Evolutionary conservation across 2,888 invertebrate genomes (phyloP).

Genomic region (Zhuqinia jingwanae): DNA sequence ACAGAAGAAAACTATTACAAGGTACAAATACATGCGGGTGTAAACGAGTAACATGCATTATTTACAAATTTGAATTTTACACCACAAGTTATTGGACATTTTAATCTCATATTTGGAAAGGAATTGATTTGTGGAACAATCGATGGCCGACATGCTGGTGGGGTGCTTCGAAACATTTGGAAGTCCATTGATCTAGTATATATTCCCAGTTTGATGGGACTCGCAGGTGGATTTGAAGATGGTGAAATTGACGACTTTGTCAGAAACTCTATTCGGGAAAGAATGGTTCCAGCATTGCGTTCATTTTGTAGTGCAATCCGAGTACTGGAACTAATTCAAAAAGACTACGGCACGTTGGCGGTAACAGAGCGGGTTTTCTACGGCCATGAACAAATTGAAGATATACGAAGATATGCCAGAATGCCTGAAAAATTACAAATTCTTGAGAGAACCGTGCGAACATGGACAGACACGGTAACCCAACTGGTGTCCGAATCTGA

Average conservation of each 20-base stretch:
- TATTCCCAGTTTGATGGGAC: slow-evolving; percentile 86
- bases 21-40: no score
- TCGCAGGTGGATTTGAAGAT: slow-evolving; percentile 85
- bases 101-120: no score
- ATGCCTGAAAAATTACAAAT: slow-evolving; percentile 85
- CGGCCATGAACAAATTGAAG: slow-evolving; percentile 82
- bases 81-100: no score
- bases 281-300: slow-evolving; percentile 89
- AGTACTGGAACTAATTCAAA: slow-evolving; percentile 82
- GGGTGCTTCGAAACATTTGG: slow-evolving; percentile 91
- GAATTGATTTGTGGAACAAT: slow-evolving; percentile 88
- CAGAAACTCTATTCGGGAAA: slow-evolving; percentile 91
- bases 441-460: slow-evolving; percentile 88
- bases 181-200: slow-evolving; percentile 93
- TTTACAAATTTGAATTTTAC: no score
- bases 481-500: slow-evolving; percentile 93
- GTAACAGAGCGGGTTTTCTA: slow-evolving; percentile 76
- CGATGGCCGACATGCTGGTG: slow-evolving; percentile 88
- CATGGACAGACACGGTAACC: slow-evolving; percentile 84
- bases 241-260: slow-evolving; percentile 89
- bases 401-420: slow-evolving; percentile 86
- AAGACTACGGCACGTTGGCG: slow-evolving; percentile 72
- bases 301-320: slow-evolving; percentile 95
- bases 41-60: no score
- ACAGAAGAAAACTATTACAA: slow-evolving; percentile 97